These are phyloP conservation scores for Bembecia ichneumoniformis DNA, from an alignment of 2,888 invertebrate genomes.

Conservation along the genomic window DNA sequence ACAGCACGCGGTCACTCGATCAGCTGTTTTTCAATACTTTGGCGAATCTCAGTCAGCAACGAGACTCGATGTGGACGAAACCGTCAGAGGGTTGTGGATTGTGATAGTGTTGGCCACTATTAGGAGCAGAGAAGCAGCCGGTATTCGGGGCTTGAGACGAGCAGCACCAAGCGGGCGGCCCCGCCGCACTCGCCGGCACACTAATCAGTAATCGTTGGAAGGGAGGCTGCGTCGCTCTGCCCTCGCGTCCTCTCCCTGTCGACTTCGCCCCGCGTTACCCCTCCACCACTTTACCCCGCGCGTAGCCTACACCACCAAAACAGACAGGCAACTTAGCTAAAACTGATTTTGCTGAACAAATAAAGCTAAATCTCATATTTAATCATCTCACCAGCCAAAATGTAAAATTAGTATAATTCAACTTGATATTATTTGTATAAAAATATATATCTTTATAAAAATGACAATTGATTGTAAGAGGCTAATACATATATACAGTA, in stretches of 20 bases:
- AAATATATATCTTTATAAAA: no score
- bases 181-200: conserved; percentile 64
- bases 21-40: conserved; percentile 17
- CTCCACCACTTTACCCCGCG: conserved; percentile 36
- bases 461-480: no score
- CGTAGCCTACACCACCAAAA: conserved; percentile 34
- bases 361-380: no score
- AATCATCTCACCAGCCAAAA: no score
- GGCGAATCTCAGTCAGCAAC: background rate
- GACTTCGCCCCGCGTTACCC: conserved; percentile 18
- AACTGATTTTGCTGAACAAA: no score
- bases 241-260: conserved; percentile 20
- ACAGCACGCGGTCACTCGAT: conserved; percentile 37
- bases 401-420: no score
- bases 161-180: conserved; percentile 47
- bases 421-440: no score
- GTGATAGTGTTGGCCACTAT: background rate
- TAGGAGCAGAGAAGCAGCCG: background rate
- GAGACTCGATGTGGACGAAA: background rate
- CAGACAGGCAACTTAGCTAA: background rate
- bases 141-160: conserved; percentile 32
- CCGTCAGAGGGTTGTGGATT: background rate
- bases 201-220: conserved; percentile 74
- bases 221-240: conserved; percentile 65
- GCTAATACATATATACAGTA: no score